Base-by-base conservation (phyloP, 2,113 vertebrate genomes). In the Apteryx mantelli region DNA sequence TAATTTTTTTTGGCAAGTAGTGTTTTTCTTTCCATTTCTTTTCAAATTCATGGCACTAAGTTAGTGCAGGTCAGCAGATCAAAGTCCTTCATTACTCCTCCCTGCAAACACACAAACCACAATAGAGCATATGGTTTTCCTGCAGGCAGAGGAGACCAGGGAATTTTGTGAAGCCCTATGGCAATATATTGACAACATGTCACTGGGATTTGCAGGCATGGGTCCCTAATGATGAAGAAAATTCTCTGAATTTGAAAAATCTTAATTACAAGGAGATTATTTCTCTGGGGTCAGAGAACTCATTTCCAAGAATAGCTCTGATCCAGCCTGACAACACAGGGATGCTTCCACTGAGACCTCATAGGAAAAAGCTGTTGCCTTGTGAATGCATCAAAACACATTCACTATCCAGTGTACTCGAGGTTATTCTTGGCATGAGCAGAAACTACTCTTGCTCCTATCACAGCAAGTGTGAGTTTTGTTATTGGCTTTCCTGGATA, bases 341-440 rank as follows among this genome's bases (percentile, higher is more conserved):
- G 86, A 96, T 96, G 83, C 95, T 95, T 97, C 95, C 95, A 97
- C 58, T 71, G 93, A 92, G 93, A 95, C 38, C 86, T 95, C 34
- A 9, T 93, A 94, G 88, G 93, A 95, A 97, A 96, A 93, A 95
- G 70, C 46, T 21, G 73, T 81, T 96, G 81, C 86, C 90, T 96
- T 95, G 88, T 75, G 73, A 95, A 77, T 38, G 55, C 76, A 97
- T 32, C 89, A 95, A 93, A 97, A 96, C 81, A 96, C 53, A 95
- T 46, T 36, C 7, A 61, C 58, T 76, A 82, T 86, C 71, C 46
- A 55, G 82, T 40, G 60, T 30, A 81, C 55, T 95, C 0, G 0
- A 93, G 61, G 60, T 94, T 95, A 93, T 96, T 95, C 79, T 95
- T 97, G 96, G 95, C 89, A 36, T 58, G 30, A 88, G 53, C 42